Percentiles rank a stretch among this genome's conserved stretches.
Evolutionary conservation across 2,113 vertebrate species (phyloP).

Genomic region (Edolisoma coerulescens): DNA sequence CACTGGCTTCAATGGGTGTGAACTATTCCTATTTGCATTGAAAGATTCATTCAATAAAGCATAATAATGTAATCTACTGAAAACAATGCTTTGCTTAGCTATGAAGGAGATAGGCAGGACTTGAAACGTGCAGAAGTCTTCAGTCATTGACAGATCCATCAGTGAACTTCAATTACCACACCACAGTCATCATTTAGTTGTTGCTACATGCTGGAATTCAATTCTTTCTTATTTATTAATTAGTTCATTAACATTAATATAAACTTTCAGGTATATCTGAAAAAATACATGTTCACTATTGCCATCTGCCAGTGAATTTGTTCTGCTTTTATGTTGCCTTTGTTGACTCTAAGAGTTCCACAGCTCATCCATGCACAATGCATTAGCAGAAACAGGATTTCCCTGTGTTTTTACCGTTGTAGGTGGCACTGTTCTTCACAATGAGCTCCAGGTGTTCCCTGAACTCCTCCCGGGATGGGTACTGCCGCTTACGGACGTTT

Average conservation of each 20-base stretch:
- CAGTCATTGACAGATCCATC: neutral
- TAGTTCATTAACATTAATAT: neutral
- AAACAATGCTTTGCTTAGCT: neutral
- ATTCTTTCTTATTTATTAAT: neutral
- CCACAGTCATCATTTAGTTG: neutral
- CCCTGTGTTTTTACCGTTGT: slow-evolving; percentile 80
- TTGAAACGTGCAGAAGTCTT: neutral
- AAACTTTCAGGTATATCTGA: neutral
- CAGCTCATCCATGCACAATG: neutral
- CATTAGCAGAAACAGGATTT: neutral
- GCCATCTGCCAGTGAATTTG: neutral
- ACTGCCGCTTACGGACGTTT: slow-evolving; percentile 92
- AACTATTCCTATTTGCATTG: neutral
- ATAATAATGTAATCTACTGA: neutral
- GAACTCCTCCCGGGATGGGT: slow-evolving; percentile 95
- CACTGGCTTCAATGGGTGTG: neutral
- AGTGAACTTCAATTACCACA: neutral
- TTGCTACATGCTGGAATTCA: neutral
- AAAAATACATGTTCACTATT: neutral
- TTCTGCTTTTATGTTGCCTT: neutral
- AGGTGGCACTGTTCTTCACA: slow-evolving; percentile 93
- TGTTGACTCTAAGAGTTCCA: neutral
- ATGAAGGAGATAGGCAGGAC: neutral
- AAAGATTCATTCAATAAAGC: neutral
- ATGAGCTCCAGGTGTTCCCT: slow-evolving; percentile 92